Conservation (phyloP, 2,113 vertebrate species). For the Piprites chloris region DNA sequence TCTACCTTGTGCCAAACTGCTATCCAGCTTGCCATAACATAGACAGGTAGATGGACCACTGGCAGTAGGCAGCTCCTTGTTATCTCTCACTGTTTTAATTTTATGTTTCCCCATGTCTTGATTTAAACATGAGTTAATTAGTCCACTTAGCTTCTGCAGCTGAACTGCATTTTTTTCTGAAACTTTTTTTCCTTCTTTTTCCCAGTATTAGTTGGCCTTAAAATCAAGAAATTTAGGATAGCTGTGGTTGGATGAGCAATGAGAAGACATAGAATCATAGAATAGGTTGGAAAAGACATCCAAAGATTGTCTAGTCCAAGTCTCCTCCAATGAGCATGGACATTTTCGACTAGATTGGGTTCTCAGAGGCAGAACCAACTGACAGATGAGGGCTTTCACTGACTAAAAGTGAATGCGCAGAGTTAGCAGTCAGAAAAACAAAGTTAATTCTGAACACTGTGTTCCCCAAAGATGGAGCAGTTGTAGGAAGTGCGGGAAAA, state of each 20-base stretch:
- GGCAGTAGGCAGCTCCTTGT: not conserved
- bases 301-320: not conserved
- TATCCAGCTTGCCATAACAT: not conserved
- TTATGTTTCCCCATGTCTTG: not conserved
- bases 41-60: too few relatives aligned
- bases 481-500: not conserved
- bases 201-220: not conserved
- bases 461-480: not conserved
- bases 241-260: not conserved
- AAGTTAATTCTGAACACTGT: not conserved
- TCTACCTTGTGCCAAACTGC: not conserved
- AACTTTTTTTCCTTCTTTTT: not conserved
- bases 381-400: not conserved
- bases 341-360: not conserved
- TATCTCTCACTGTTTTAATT: not conserved
- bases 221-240: not conserved
- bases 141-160: not conserved
- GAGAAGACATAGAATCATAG: not conserved
- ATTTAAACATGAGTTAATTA: not conserved
- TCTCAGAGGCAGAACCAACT: not conserved
- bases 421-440: not conserved
- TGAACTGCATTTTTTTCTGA: not conserved
- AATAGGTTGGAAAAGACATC: not conserved
- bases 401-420: rapidly evolving
- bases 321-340: not conserved